Percentiles rank a stretch among this genome's conserved stretches.
These are phyloP conservation scores for Leptopilina clavipes DNA, from an alignment of 1,140 invertebrate genomes.

Conservation along the genomic window DNA sequence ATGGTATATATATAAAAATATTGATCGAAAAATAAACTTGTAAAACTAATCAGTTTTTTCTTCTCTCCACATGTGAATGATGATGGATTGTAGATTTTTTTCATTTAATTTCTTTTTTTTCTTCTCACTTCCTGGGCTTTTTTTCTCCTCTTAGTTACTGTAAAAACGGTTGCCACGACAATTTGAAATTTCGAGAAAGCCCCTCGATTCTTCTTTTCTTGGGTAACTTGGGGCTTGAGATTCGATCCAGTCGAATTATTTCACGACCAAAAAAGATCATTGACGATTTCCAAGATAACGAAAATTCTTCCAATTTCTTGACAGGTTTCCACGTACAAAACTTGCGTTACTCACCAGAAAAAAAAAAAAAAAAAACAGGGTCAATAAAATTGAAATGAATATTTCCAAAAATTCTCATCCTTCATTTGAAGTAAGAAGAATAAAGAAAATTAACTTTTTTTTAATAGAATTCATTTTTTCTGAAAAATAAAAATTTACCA, in stretches of 20 bases:
- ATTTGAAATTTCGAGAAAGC: background rate
- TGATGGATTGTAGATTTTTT: background rate
- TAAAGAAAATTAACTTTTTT: too few species aligned
- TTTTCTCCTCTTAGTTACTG: conserved; percentile 2
- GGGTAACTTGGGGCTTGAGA: conserved; percentile 12
- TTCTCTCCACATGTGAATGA: conserved; percentile 1
- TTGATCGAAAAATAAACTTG: conserved; percentile 2
- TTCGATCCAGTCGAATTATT: conserved; percentile 10
- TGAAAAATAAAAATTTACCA: too few species aligned
- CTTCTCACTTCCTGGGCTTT: background rate
- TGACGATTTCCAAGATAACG: background rate
- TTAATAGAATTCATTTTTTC: too few species aligned
- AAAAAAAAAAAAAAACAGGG: background rate
- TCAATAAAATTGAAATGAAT: background rate
- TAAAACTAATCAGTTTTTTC: conserved; percentile 12
- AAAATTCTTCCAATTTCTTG: background rate
- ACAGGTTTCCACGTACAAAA: conserved; percentile 21
- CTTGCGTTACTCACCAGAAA: conserved; percentile 15
- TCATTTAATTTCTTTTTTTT: background rate
- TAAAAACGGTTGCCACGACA: conserved; percentile 9
- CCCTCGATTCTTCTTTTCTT: background rate
- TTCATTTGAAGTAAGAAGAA: too few species aligned
- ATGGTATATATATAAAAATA: background rate
- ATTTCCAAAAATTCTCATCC: background rate
- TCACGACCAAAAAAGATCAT: background rate